A percentile compares a stretch with the other conserved stretches of the same genome.
phyloP scores from a whole-genome alignment of 1,140 invertebrate species.

The Neotoxoptera formosana region DNA sequence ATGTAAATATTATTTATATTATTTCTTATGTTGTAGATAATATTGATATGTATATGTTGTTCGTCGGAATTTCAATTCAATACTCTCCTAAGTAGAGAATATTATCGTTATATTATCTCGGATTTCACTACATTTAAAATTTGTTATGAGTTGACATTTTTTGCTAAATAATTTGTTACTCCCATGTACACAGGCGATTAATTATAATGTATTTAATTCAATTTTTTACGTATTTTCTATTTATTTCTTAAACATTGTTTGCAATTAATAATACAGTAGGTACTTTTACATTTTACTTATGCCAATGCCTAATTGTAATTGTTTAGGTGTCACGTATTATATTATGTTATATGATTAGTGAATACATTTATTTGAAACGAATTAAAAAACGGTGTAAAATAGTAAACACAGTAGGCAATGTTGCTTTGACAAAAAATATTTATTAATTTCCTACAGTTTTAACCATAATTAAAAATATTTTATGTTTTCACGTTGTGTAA shows the following conservation, averaged over 20 bases:
- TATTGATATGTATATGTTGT: neutral
- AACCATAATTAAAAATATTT: neutral
- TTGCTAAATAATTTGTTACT: neutral
- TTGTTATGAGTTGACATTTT: neutral
- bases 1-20: neutral
- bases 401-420: neutral
- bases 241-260: neutral
- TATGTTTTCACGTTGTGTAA: neutral
- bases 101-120: neutral
- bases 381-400: neutral
- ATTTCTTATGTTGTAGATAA: neutral
- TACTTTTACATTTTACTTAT: neutral
- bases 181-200: too few species aligned
- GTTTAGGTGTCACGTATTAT: neutral
- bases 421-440: neutral
- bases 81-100: neutral
- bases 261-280: neutral
- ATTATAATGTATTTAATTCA: neutral
- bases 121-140: neutral
- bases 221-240: neutral
- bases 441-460: neutral
- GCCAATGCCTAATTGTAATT: neutral
- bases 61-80: neutral
- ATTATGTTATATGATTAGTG: neutral
- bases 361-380: neutral